phyloP scores from a whole-genome alignment of 2,888 invertebrate species.

The Drosophila falleni region DNA sequence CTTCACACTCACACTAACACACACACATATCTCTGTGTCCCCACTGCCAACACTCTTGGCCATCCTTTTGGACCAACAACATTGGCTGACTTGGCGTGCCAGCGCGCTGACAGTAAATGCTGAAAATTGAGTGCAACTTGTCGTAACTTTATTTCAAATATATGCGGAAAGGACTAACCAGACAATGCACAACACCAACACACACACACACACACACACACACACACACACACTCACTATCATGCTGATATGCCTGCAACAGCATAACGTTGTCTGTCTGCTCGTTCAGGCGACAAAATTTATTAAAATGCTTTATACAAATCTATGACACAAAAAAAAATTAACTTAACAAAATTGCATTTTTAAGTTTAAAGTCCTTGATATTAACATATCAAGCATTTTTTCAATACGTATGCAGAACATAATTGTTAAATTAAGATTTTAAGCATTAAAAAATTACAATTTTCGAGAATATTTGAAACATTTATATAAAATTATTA shows the following conservation, averaged over 20 bases:
- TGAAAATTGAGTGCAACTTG: constrained; percentile 82
- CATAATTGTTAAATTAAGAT: too few relatives aligned
- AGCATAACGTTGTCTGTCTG: constrained; percentile 43
- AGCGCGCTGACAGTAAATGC: constrained; percentile 77
- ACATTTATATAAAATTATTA: too few relatives aligned
- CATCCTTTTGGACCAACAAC: background rate
- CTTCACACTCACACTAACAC: background rate
- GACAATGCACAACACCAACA: constrained; percentile 67
- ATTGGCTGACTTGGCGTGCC: constrained; percentile 58
- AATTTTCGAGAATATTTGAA: too few relatives aligned
- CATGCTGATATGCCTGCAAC: constrained; percentile 31
- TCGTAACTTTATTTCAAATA: constrained; percentile 80
- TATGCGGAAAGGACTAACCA: constrained; percentile 78
- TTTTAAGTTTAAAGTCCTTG: too few relatives aligned
- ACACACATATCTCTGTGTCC: background rate
- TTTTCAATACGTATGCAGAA: too few relatives aligned
- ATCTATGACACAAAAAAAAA: background rate
- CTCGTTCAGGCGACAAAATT: constrained; percentile 49
- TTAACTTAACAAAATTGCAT: too few relatives aligned
- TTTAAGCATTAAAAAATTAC: too few relatives aligned
- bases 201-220: constrained; percentile 28
- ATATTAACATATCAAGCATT: too few relatives aligned
- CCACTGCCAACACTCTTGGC: background rate
- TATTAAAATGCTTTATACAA: background rate
- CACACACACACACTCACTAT: constrained; percentile 12